Base-by-base conservation (phyloP, 1,140 invertebrate species). In the Aphelinus certus region DNA sequence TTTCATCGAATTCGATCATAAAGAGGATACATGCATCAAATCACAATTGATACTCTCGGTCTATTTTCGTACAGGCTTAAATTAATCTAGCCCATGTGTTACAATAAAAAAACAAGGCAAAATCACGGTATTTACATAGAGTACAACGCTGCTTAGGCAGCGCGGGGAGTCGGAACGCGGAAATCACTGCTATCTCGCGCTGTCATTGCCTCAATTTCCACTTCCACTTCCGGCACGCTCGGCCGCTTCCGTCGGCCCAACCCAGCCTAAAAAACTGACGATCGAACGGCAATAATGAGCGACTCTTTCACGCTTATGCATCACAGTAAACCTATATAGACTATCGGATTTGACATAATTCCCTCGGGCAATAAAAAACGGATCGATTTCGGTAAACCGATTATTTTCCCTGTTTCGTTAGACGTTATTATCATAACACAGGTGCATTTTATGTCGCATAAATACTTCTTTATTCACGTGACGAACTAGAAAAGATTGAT, bases 121-220 rank as follows among this genome's bases (percentile, higher is more conserved):
- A 2, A 42, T 10, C 26, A 42, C 79, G 80, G 82, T 83, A 82
- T 81, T 79, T 80, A 65, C 9, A 42, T 80, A 26, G 26, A 26
- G 81, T 81, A 83, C 82, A 83, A 78, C 79, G 79, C 58, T 63
- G 73, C 78, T 73, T 26, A 26, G 26, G 26, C 26, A 26, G 61
- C 69, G 76, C 68, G 76, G 79, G 77, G 79, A 62, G 58, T 47
- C 42, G 1, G 26, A 7, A 56, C 71, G 61, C 73, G 66, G 66
- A 75, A 75, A 75, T 70, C 73, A 75, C 53, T 46, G 61, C 53
- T 56, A 69, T 70, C 66, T 75, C 78, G 79, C 81, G 81, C 80
- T 82, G 77, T 81, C 81, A 84, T 84, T 83, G 78, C 81, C 81
- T 81, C 83, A 82, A 84, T 84, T 85, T 85, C 82, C 84, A 85